phyloP scores from a whole-genome alignment of 2,113 vertebrate genomes.

The Tetrax tetrax region DNA sequence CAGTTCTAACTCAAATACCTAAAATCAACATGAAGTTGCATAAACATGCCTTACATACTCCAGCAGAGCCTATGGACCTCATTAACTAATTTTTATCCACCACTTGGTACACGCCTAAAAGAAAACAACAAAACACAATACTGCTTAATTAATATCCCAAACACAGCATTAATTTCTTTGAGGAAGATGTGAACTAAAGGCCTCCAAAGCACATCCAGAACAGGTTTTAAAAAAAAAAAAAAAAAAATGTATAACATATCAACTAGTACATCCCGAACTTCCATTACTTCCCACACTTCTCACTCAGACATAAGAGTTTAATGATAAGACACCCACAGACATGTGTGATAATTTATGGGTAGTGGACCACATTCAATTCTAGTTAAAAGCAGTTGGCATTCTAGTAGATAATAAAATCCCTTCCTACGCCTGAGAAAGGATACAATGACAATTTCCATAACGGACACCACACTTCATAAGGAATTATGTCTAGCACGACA shows the following conservation, averaged over 20 bases:
- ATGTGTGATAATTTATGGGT: neutral
- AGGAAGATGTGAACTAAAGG: neutral
- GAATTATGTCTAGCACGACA: constrained; percentile 4
- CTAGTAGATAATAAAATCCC: neutral
- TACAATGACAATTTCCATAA: neutral
- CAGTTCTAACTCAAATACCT: neutral
- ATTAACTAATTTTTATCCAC: neutral
- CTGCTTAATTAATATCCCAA: neutral
- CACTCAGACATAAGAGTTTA: neutral
- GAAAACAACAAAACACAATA: neutral
- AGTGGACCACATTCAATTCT: neutral
- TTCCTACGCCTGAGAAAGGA: neutral
- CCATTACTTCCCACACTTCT: constrained; percentile 7
- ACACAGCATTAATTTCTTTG: neutral
- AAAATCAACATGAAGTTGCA: neutral
- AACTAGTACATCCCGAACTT: neutral
- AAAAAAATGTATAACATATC: neutral
- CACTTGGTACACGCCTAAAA: neutral
- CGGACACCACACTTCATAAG: neutral
- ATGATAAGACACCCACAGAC: neutral
- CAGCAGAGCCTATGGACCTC: neutral
- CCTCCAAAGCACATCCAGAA: neutral
- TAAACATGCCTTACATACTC: neutral
- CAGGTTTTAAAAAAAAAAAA: neutral
- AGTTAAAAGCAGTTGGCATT: neutral